These are phyloP conservation scores for Leucophora obtusa DNA, from an alignment of 2,888 invertebrate genomes.

Conservation along the genomic window DNA sequence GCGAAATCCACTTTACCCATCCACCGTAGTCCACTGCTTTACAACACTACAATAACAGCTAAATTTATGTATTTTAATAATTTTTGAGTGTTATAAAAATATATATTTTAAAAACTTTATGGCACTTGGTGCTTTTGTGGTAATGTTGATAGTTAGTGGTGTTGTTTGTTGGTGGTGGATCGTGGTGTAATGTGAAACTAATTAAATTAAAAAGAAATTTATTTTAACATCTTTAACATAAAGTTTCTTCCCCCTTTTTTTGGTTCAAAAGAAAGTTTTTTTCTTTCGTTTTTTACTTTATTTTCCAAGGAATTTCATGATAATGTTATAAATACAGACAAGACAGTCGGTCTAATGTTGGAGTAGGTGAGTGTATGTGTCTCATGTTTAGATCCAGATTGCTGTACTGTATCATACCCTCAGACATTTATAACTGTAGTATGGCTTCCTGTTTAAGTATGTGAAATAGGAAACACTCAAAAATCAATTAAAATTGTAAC, in stretches of 20 bases:
- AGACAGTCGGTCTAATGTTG: slow-evolving; percentile 7
- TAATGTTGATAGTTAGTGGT: background rate
- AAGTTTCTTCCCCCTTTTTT: slow-evolving; percentile 56
- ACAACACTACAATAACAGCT: slow-evolving; percentile 45
- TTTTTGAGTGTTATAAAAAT: slow-evolving; percentile 56
- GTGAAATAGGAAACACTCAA: slow-evolving; percentile 58
- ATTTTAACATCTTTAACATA: slow-evolving; percentile 64
- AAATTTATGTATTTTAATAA: slow-evolving; percentile 61
- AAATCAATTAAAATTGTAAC: slow-evolving; percentile 63
- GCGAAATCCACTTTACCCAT: slow-evolving; percentile 48
- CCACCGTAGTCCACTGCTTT: slow-evolving; percentile 39
- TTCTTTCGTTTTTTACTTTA: slow-evolving; percentile 5
- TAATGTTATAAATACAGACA: slow-evolving; percentile 38
- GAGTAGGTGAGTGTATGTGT: background rate
- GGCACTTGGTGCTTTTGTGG: background rate
- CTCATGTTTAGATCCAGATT: slow-evolving; percentile 16
- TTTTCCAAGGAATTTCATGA: slow-evolving; percentile 46
- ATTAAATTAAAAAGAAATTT: slow-evolving; percentile 65
- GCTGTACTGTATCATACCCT: background rate
- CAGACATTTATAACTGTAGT: slow-evolving; percentile 13
- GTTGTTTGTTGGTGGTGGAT: slow-evolving; percentile 39
- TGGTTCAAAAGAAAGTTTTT: slow-evolving; percentile 40
- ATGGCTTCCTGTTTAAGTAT: slow-evolving; percentile 63
- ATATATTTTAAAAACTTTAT: slow-evolving; percentile 51
- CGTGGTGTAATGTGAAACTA: slow-evolving; percentile 64